phyloP scores from a whole-genome alignment of 37 sponge, comb jelly and placozoan species.

The Mnemiopsis leidyi region DNA sequence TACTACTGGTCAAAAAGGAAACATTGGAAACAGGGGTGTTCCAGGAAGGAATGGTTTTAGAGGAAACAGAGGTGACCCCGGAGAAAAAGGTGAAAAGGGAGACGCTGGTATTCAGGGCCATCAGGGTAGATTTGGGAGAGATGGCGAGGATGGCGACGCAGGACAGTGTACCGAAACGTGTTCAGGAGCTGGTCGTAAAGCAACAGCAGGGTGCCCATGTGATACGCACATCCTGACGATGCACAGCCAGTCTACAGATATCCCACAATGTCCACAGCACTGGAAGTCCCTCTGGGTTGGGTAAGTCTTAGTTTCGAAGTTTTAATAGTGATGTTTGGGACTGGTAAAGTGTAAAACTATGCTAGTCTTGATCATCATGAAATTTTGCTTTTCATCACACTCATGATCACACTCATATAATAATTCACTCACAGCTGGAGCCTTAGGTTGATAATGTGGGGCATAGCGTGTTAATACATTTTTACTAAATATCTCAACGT shows the following conservation, averaged over 20 bases:
- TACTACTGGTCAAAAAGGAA: neutral
- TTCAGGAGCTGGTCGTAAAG: neutral
- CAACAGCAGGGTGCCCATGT: slow-evolving; percentile 3
- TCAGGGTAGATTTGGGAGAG: neutral
- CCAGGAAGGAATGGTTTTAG: neutral
- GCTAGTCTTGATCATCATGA: neutral
- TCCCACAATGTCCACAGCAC: slow-evolving; percentile 28
- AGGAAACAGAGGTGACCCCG: neutral
- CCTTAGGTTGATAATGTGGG: slow-evolving; percentile 13
- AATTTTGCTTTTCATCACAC: neutral
- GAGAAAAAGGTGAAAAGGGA: neutral
- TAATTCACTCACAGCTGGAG: neutral
- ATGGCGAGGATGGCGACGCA: slow-evolving; percentile 16
- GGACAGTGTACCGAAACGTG: slow-evolving; percentile 22
- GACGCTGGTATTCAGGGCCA: neutral
- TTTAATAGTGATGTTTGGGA: neutral
- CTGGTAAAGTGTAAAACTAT: neutral
- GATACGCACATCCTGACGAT: slow-evolving; percentile 22
- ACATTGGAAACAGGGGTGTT: neutral
- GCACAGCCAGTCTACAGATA: slow-evolving; percentile 26
- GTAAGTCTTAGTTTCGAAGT: slow-evolving; percentile 29
- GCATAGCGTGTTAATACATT: neutral
- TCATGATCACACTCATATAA: neutral
- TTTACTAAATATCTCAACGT: neutral
- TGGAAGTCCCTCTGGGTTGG: slow-evolving; percentile 63